A percentile compares a stretch with the other conserved stretches of the same genome.
phyloP scores from a whole-genome alignment of 2,113 vertebrate genomes.

The Microtus ochrogaster region DNA sequence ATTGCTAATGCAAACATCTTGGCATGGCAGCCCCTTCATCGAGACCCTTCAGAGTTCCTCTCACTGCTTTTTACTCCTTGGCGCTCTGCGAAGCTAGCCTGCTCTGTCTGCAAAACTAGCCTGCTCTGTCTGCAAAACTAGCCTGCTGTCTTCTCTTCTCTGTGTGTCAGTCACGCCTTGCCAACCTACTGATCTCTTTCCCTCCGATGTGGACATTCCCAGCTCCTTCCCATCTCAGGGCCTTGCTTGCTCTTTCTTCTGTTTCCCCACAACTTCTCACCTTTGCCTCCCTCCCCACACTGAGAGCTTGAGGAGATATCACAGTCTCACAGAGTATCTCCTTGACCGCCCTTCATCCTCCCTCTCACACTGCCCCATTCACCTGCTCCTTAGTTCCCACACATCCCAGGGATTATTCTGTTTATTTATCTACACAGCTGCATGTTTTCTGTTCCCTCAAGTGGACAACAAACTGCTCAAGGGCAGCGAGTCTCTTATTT shows the following conservation, averaged over 20 bases:
- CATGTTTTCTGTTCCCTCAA: background rate
- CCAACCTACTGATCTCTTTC: background rate
- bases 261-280: background rate
- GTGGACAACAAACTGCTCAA: background rate
- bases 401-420: background rate
- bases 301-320: background rate
- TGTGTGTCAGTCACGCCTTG: background rate
- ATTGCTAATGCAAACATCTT: background rate
- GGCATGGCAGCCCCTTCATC: background rate
- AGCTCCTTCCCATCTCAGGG: background rate
- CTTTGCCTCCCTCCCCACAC: background rate
- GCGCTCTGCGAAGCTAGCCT: fast-evolving
- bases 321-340: too few species aligned
- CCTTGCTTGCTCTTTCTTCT: background rate
- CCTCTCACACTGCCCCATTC: background rate
- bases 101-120: background rate
- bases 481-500: background rate
- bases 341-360: too few species aligned
- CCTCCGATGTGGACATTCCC: background rate
- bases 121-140: fast-evolving
- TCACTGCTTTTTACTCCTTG: too few species aligned
- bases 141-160: background rate
- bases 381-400: background rate
- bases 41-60: background rate
- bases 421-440: background rate